These are phyloP conservation scores for Drosophila navojoa DNA, from an alignment of 1,140 invertebrate genomes.

Conservation along the genomic window DNA sequence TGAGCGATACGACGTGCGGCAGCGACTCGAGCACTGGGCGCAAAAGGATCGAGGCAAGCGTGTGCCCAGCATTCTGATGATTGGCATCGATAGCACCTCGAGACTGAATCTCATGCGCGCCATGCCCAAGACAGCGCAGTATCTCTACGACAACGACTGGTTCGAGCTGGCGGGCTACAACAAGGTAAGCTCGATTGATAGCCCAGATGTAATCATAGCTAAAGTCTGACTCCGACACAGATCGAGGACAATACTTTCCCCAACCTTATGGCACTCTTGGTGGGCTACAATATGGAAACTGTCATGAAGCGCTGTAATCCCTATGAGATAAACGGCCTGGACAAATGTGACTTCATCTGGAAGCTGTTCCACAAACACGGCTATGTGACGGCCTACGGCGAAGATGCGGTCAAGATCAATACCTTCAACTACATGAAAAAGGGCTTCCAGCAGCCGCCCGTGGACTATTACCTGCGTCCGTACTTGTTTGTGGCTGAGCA, in stretches of 20 bases:
- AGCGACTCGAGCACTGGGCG: conserved; percentile 55
- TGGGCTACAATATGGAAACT: conserved; percentile 85
- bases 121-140: conserved; percentile 89
- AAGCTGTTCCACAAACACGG: conserved; percentile 88
- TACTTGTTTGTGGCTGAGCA: conserved; percentile 88
- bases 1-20: conserved; percentile 51
- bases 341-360: conserved; percentile 92
- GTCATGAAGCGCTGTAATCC: no score
- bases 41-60: conserved; percentile 11
- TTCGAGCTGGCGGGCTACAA: conserved; percentile 85
- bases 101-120: conserved; percentile 90
- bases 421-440: conserved; percentile 92
- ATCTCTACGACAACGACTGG: conserved; percentile 87
- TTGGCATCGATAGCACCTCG: conserved; percentile 93
- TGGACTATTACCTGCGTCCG: conserved; percentile 92
- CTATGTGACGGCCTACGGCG: conserved; percentile 91
- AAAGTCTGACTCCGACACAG: conserved; percentile 84
- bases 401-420: conserved; percentile 90
- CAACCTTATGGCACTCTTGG: conserved; percentile 91
- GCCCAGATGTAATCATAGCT: not conserved
- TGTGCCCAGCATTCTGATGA: conserved; percentile 86
- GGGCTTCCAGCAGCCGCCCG: conserved; percentile 91
- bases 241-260: conserved; percentile 94
- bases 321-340: conserved; percentile 73
- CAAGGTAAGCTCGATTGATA: conserved; percentile 77